A percentile compares a stretch with the other conserved stretches of the same genome.
phyloP scores from a whole-genome alignment of 1,140 invertebrate species.

The Drosophila pseudoananassae region DNA sequence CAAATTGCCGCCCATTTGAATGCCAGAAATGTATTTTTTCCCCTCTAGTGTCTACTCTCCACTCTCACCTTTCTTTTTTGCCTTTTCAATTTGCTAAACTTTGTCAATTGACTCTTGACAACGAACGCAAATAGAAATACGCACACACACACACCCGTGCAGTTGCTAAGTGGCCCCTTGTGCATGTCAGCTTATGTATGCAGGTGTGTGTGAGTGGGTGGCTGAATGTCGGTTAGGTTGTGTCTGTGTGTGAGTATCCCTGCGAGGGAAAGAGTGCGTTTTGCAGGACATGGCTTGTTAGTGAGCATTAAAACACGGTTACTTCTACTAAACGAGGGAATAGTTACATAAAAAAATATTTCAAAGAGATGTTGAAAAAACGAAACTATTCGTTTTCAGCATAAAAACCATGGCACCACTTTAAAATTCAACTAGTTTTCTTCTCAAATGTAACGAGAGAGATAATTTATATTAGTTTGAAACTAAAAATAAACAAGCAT shows the following conservation, averaged over 20 bases:
- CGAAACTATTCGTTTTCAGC: not conserved
- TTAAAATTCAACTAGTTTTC: not conserved
- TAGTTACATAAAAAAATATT: constrained; percentile 15
- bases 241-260: constrained; percentile 3
- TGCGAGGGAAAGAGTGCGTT: constrained; percentile 14
- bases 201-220: constrained; percentile 18
- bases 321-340: constrained; percentile 24
- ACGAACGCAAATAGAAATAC: constrained; percentile 58
- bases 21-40: constrained; percentile 38
- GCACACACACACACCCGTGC: constrained; percentile 24
- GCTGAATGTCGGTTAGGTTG: not conserved
- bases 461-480: too few relatives aligned
- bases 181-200: constrained; percentile 38
- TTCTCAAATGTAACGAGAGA: too few relatives aligned
- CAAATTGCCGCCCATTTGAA: constrained; percentile 67
- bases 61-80: constrained; percentile 3
- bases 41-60: not conserved
- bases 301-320: constrained; percentile 53
- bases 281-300: constrained; percentile 59
- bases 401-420: not conserved
- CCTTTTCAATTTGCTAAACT: constrained; percentile 64
- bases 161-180: constrained; percentile 66
- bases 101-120: constrained; percentile 81
- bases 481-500: too few relatives aligned
- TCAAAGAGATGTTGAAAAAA: not conserved